A percentile compares a stretch with the other conserved stretches of the same genome.
Conservation (phyloP, 2,888 invertebrate species). For the Lypha dubia region DNA sequence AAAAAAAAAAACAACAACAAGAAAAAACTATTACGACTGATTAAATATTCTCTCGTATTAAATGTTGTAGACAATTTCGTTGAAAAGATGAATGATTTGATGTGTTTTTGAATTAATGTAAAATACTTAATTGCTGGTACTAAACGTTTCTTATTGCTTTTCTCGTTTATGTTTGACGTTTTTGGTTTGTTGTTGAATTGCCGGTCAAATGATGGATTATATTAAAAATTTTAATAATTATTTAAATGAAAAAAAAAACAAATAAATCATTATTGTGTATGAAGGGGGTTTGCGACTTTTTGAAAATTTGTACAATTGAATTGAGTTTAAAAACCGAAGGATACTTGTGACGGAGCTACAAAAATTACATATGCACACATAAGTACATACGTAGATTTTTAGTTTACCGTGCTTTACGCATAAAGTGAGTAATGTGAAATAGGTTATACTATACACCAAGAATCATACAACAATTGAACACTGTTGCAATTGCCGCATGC, state of each 20-base stretch:
- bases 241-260: no score
- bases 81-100: constrained; percentile 71
- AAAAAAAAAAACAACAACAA: background rate
- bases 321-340: no score
- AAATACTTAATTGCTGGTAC: constrained; percentile 71
- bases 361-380: background rate
- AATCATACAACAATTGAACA: no score
- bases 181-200: constrained; percentile 49
- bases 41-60: constrained; percentile 69
- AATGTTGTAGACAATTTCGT: constrained; percentile 67
- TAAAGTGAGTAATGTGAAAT: no score
- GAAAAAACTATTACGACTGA: constrained; percentile 48
- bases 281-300: background rate
- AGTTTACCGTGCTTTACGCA: no score
- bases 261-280: background rate
- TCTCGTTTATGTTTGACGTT: background rate
- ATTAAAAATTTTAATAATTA: constrained; percentile 16
- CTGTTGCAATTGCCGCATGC: no score
- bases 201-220: constrained; percentile 47
- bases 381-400: no score
- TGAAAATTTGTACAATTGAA: background rate
- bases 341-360: no score
- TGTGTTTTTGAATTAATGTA: constrained; percentile 71
- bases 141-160: constrained; percentile 42
- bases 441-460: no score